A percentile compares a stretch with the other conserved stretches of the same genome.
These are phyloP conservation scores for Ailuropoda melanoleuca DNA, from an alignment of 2,113 vertebrate species.

Conservation along the genomic window DNA sequence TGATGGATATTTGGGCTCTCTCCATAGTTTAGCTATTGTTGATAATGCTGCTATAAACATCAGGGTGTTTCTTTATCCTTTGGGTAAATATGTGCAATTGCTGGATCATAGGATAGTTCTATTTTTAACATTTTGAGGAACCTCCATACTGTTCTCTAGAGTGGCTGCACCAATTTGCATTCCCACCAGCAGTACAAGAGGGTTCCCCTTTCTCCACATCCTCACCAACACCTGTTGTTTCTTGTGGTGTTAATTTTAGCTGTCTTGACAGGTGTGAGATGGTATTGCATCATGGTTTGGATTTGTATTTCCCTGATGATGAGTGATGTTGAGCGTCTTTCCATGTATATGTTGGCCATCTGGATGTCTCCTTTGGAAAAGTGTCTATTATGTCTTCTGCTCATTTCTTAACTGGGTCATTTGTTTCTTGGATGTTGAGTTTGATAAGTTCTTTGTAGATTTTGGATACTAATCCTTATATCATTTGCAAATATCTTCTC, in stretches of 20 bases:
- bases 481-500: background rate
- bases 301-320: background rate
- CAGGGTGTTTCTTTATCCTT: no score
- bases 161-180: background rate
- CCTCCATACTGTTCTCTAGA: no score
- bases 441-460: background rate
- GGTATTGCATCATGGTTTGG: background rate
- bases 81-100: no score
- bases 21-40: no score
- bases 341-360: background rate
- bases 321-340: background rate
- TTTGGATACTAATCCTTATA: background rate
- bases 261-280: background rate
- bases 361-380: background rate
- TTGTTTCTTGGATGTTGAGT: background rate
- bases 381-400: background rate
- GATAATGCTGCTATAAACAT: no score
- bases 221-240: background rate
- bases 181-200: background rate
- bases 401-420: background rate
- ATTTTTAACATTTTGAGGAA: no score
- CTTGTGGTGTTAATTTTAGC: background rate
- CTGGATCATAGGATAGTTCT: no score
- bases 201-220: background rate
- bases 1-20: no score